A percentile compares a stretch with the other conserved stretches of the same genome.
Conservation (phyloP, 1,140 invertebrate genomes). For the Papilio polytes region DNA sequence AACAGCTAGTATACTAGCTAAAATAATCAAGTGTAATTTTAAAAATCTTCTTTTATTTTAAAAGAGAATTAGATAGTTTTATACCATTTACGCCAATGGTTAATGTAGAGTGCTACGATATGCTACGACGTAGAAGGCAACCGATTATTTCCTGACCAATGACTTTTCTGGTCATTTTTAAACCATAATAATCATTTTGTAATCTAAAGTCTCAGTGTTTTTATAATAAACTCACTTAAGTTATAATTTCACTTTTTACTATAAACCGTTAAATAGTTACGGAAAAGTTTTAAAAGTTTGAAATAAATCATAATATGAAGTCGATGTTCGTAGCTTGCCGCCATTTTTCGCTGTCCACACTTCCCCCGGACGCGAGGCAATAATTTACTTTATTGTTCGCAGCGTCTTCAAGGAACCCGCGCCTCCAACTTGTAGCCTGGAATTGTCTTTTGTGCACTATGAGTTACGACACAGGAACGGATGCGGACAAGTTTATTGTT, state of each 20-base stretch:
- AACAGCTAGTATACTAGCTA: too few relatives aligned
- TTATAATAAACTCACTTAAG: background rate
- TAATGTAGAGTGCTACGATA: too few relatives aligned
- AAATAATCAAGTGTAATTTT: too few relatives aligned
- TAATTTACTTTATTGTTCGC: conserved; percentile 66
- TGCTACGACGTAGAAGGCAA: too few relatives aligned
- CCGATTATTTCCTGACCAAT: too few relatives aligned
- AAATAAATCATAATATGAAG: conserved; percentile 14
- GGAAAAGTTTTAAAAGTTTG: conserved; percentile 23
- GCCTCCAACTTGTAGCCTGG: conserved; percentile 47
- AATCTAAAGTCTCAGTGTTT: background rate
- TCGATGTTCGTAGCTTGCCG: conserved; percentile 28
- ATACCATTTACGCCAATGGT: too few relatives aligned
- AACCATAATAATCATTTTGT: background rate
- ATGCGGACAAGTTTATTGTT: conserved; percentile 62
- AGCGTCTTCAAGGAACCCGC: conserved; percentile 53
- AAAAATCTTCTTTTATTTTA: too few relatives aligned
- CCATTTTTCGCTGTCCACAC: conserved; percentile 50
- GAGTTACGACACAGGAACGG: conserved; percentile 57
- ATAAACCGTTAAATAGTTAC: background rate
- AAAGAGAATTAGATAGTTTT: too few relatives aligned
- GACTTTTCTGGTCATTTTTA: background rate
- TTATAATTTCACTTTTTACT: background rate
- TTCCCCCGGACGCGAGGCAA: conserved; percentile 52
- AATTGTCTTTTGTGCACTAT: conserved; percentile 48